Base-by-base conservation (phyloP, 2,888 invertebrate species). In the Eupithecia insigniata region DNA sequence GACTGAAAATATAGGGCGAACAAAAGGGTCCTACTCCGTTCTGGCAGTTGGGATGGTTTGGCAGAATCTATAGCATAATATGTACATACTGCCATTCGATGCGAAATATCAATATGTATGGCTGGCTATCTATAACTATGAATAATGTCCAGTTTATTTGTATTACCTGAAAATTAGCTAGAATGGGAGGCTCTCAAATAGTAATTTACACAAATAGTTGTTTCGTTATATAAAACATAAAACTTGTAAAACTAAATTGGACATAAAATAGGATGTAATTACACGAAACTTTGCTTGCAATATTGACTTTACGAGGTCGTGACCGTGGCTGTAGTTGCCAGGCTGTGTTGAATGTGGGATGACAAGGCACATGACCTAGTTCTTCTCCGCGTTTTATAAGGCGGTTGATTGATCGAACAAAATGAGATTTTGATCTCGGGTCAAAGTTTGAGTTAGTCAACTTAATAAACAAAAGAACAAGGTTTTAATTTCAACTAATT, bases 251-350 rank as follows among this genome's bases (percentile, higher is more conserved):
- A 22, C 55, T 55, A 26, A 55, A 14, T 55, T 26, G 26, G 14
- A 55, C 55, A 55, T 26, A 55, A 55, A 55, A 55, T 12, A 55
- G 55, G 22, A 26, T 26, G 51, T 51, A 51, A 51, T 51, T 51
- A 55, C 55, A 55, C 12, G 16, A 64, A 34, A 39, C 64, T 39
- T 16, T 64, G 36, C 36, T 14, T 26, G 64, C 14, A 22, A 36
- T 36, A 64, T 64, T 62, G 36, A 43, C 36, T 64, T 66, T 22
- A 46, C 62, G 69, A 74, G 71, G 74, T 67, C 71, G 60, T 64
- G 71, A 69, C 74, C 74, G 64, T 67, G 74, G 67, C 72, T 72
- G 70, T 66, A 69, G 55, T 62, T 72, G 70, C 72, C 75, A 75
- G 71, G 69, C 69, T 64, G 30, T 64, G 34, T 70, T 60, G 69